Evolutionary conservation across 1,140 invertebrate species (phyloP).

Genomic region (Pinna nobilis): DNA sequence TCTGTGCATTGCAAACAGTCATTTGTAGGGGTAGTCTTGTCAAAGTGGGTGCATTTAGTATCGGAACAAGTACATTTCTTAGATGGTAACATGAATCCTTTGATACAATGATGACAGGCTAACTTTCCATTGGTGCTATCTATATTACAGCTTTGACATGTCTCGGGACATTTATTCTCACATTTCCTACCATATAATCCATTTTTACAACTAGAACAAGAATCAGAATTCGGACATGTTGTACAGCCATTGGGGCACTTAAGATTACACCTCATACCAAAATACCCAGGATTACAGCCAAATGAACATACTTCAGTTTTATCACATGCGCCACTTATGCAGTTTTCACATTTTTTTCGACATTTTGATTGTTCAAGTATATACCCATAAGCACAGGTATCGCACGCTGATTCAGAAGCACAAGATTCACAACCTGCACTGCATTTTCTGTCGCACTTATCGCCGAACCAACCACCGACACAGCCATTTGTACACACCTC

Average conservation of each 20-base stretch:
- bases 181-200: not conserved
- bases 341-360: not conserved
- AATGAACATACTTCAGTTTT: not conserved
- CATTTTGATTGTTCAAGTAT: not conserved
- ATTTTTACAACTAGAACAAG: not conserved
- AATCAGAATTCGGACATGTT: not conserved
- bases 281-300: not conserved
- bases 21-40: not conserved
- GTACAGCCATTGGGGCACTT: not conserved
- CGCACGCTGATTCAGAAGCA: not conserved
- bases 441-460: conserved; percentile 1
- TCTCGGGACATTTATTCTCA: not conserved
- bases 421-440: not conserved
- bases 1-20: conserved; percentile 3
- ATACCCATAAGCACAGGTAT: not conserved
- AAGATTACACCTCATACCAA: not conserved
- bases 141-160: not conserved
- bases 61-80: conserved; percentile 4
- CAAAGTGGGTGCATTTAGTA: not conserved
- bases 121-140: conserved; percentile 3
- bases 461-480: conserved; percentile 4
- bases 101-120: not conserved
- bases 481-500: conserved; percentile 1
- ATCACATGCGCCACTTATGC: not conserved
- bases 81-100: not conserved